Base-by-base conservation (phyloP, 2,797 vertebrate genomes). In the Odontamblyopus lacepedii region DNA sequence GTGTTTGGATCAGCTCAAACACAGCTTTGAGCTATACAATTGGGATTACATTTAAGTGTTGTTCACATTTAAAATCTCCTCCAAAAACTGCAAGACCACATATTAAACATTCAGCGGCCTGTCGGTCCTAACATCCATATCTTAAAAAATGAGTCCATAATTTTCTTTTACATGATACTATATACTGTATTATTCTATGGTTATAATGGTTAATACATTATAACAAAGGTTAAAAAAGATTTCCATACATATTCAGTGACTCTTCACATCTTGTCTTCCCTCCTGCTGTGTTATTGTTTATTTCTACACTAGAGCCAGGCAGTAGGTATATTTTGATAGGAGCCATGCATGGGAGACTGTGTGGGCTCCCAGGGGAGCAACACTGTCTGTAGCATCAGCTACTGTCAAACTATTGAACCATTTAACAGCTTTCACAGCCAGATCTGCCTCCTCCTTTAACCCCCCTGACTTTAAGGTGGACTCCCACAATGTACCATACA, bases 381-480 rank as follows among this genome's bases (percentile, higher is more conserved):
- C 80, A 71, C 85, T 84, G 89, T 92, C 88, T 91, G 87, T 91
- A 91, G 91, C 91, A 90, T 93, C 93, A 92, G 93, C 92, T 89
- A 87, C 93, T 92, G 93, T 94, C 94, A 94, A 93, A 92, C 90
- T 92, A 92, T 90, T 93, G 92, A 94, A 93, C 91, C 94, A 88
- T 94, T 94, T 94, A 95, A 94, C 93, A 94, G 90, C 89, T 81
- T 91, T 93, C 91, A 90, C 85, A 76, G 89, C 76, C 56, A 90
- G 90, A 91, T 89, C 88, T 91, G 86, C 87, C 89, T 92, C 84
- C 76, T 92, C 90, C 86, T 91, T 93, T 91, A 94, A 93, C 92
- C 93, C 89, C 76, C 81, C 88, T 63, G 78, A 89, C 89, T 94
- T 89, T 90, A 91, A 93, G 82, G 88, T 82, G 88, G 81, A 15